Conservation (phyloP, 2,797 vertebrate genomes). For the Esox lucius region DNA sequence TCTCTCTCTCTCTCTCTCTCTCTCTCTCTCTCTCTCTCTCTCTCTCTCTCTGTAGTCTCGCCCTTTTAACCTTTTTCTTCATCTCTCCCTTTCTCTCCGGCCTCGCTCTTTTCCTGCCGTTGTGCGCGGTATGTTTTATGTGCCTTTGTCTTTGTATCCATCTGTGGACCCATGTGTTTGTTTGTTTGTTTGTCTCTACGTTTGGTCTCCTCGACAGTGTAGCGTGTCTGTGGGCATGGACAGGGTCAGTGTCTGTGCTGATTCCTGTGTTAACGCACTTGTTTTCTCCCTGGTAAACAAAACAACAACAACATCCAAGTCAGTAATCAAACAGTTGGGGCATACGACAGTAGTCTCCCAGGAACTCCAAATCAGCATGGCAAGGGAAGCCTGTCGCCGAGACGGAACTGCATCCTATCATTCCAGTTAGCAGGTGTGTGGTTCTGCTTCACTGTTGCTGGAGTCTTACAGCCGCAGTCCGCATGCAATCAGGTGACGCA, state of each 20-base stretch:
- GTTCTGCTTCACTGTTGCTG: neutral
- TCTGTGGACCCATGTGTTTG: neutral
- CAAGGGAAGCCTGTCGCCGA: neutral
- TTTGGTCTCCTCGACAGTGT: no score
- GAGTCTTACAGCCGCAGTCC: neutral
- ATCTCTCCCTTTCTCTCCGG: neutral
- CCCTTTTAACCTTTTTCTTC: neutral
- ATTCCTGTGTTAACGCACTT: neutral
- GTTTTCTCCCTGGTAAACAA: neutral
- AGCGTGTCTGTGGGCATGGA: no score
- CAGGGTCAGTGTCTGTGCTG: neutral
- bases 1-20: no score
- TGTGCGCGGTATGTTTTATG: neutral
- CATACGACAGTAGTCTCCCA: neutral
- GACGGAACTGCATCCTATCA: neutral
- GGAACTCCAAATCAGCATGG: neutral
- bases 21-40: no score
- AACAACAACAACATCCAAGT: neutral
- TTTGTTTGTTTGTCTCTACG: neutral
- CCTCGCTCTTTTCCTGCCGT: neutral
- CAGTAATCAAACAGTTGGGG: neutral
- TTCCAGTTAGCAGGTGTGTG: neutral
- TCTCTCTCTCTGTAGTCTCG: neutral
- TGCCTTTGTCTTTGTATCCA: neutral
- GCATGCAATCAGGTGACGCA: neutral